Base-by-base conservation (phyloP, 2,797 vertebrate genomes). In the Lacerta viridis region DNA sequence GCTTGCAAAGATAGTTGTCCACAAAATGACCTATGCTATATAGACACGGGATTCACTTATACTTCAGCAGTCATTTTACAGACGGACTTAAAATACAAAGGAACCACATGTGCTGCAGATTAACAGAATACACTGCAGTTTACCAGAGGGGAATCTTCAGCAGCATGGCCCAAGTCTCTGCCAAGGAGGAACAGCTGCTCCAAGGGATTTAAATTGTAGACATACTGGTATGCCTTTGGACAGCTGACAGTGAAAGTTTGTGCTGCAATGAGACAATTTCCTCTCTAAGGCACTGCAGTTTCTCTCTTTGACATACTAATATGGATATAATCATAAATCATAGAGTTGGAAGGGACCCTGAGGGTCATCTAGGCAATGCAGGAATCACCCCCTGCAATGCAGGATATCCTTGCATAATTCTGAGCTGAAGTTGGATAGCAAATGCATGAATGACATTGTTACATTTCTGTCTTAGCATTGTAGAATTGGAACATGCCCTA, bases 141-240 rank as follows among this genome's bases (percentile, higher is more conserved):
- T 55, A 64, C 25, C 36, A 61, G 23, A 41, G 20, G 39, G 71
- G 72, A 76, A 76, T 76, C 39, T 76, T 33, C 41, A 80, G 46
- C 25, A 27, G 41, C 25, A 55, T 2, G 17, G 68, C 33, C 10
- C 33, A 29, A 23, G 46, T 87, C 72, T 71, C 64, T 80, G 68
- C 15, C 46, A 76, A 87, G 87, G 68, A 87, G 9, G 66, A 89
- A 71, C n/a, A 83, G 89, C 39, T 92, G 72, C 43, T 92, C 81
- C 3, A 1, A 91, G 39, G 27, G 85, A 90, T 43, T 76, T 79
- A 81, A 0, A 2, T 78, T 74, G 76, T 18, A 83, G 82, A 74
- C 86, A 90, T 55, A 39, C n/a, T 59, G 46, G 43, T 39, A 87
- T 80, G 33, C 50, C 13, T 36, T 17, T 39, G 59, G 33, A 80